These are phyloP conservation scores for Drosophila pseudotalamancana DNA, from an alignment of 2,888 invertebrate genomes.

Conservation along the genomic window DNA sequence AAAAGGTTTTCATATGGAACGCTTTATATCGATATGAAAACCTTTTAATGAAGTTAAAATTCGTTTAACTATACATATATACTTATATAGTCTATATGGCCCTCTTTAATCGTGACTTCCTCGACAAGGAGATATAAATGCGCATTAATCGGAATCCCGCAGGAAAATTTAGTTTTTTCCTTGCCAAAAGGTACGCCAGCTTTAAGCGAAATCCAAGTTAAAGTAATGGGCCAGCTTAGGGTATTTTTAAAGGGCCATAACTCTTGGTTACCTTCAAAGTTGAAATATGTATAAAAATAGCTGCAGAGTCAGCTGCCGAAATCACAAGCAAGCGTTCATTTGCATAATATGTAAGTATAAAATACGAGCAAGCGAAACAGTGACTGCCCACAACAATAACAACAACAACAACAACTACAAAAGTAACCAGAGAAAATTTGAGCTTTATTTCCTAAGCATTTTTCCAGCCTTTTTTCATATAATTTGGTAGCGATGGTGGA, in stretches of 20 bases:
- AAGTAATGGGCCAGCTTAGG: neutral
- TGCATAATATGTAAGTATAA: slow-evolving; percentile 62
- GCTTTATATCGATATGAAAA: too few species aligned
- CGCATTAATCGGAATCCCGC: neutral
- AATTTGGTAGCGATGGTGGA: slow-evolving; percentile 23
- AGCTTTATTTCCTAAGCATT: slow-evolving; percentile 32
- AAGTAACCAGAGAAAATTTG: slow-evolving; percentile 10
- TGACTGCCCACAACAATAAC: slow-evolving; percentile 34
- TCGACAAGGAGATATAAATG: neutral
- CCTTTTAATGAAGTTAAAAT: too few species aligned
- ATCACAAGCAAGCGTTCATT: slow-evolving; percentile 73
- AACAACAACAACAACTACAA: slow-evolving; percentile 12
- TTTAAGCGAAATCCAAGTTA: neutral
- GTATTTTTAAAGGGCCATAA: slow-evolving; percentile 3
- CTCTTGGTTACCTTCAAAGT: slow-evolving; percentile 27
- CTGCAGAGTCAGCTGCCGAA: slow-evolving; percentile 28
- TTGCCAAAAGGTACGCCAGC: neutral
- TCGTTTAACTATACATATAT: too few species aligned
- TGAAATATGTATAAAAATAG: slow-evolving; percentile 32
- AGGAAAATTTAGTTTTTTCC: neutral
- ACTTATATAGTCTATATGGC: too few species aligned
- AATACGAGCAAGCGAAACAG: slow-evolving; percentile 25
- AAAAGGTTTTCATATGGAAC: too few species aligned
- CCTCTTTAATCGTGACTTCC: too few species aligned
- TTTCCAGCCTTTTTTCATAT: slow-evolving; percentile 41